phyloP scores from a whole-genome alignment of 2,113 vertebrate species.

The Mus musculus region GRCm39 chrX:113636001-113636500 shows the following conservation, averaged over 20 bases:
- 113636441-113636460: neutral
- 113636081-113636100: neutral
- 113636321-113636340: neutral
- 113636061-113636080: neutral
- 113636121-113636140: neutral
- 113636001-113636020: neutral
- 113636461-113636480: neutral
- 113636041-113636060: neutral
- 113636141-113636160: neutral
- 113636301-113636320: neutral
- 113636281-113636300: neutral
- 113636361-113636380: neutral
- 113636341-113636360: neutral
- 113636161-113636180: neutral
- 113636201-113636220: neutral
- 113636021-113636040: neutral
- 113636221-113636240: too few species aligned
- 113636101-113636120: neutral
- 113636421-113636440: neutral
- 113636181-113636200: neutral
- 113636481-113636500: neutral
- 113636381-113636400: neutral
- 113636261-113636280: neutral
- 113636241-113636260: neutral
- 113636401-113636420: neutral